These are phyloP conservation scores for Drosophila kanapiae DNA, from an alignment of 1,140 invertebrate species.

Conservation along the genomic window DNA sequence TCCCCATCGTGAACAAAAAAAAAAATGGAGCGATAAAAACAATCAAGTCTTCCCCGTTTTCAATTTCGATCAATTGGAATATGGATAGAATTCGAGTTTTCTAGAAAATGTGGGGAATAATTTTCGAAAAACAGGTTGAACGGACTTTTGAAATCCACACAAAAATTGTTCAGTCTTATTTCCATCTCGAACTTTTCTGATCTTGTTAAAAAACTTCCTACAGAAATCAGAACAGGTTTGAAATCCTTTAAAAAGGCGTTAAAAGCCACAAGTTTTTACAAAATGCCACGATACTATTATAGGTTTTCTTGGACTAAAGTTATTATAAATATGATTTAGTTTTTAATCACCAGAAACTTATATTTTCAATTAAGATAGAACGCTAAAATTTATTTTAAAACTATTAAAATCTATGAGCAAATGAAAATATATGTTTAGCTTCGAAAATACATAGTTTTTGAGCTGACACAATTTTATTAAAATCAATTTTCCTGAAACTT, in stretches of 20 bases:
- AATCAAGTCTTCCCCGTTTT: not conserved
- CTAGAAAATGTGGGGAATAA: too few relatives aligned
- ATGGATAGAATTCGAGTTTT: not conserved
- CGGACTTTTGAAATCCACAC: not conserved
- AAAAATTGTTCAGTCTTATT: too few relatives aligned
- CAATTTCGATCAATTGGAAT: not conserved
- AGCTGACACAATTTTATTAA: not conserved
- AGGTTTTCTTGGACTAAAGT: too few relatives aligned
- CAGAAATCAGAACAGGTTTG: too few relatives aligned
- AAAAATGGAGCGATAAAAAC: constrained; percentile 9
- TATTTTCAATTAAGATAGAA: too few relatives aligned
- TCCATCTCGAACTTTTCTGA: not conserved
- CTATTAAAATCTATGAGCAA: too few relatives aligned
- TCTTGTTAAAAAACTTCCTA: not conserved
- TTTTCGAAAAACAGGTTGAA: not conserved
- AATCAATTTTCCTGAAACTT: not conserved
- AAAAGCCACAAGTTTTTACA: too few relatives aligned
- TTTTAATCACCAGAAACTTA: too few relatives aligned
- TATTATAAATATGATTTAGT: too few relatives aligned
- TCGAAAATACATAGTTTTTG: not conserved
- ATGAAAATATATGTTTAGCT: not conserved
- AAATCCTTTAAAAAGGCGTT: not conserved
- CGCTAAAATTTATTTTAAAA: too few relatives aligned
- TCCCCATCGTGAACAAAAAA: constrained; percentile 6
- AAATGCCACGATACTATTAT: too few relatives aligned